phyloP scores from a whole-genome alignment of 2,113 vertebrate genomes.

The Paracanthobrama guichenoti region DNA sequence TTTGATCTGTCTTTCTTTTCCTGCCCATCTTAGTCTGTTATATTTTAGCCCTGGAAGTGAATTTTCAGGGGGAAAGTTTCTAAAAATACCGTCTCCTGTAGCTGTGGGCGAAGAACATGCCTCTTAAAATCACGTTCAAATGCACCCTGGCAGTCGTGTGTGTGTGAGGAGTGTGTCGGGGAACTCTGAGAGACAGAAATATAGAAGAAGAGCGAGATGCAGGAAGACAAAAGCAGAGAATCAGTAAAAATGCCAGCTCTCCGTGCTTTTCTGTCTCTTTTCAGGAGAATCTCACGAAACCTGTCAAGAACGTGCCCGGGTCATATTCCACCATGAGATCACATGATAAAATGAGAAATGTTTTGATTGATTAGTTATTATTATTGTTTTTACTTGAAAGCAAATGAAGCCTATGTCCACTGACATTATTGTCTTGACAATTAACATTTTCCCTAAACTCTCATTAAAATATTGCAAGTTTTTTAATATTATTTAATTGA shows the following conservation, averaged over 20 bases:
- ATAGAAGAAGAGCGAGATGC: constrained; percentile 4
- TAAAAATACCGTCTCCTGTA: constrained; percentile 74
- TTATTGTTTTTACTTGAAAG: background rate
- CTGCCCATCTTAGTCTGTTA: constrained; percentile 69
- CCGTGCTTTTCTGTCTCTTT: constrained; percentile 41
- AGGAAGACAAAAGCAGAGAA: background rate
- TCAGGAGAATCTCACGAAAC: constrained; percentile 49
- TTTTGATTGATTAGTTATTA: background rate
- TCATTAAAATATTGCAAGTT: no score
- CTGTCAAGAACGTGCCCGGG: background rate
- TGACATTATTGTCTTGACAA: background rate
- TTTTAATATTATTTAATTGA: no score
- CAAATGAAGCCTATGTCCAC: background rate
- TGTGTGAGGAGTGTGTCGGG: constrained; percentile 61
- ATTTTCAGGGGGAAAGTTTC: constrained; percentile 71
- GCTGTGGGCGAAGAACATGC: constrained; percentile 76
- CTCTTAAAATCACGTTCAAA: constrained; percentile 81
- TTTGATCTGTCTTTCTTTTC: constrained; percentile 67
- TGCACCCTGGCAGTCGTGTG: constrained; percentile 77
- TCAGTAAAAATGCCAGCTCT: background rate
- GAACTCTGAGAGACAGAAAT: constrained; percentile 48
- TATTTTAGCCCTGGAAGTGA: constrained; percentile 77
- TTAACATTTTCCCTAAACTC: no score
- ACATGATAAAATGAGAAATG: background rate
- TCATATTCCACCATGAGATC: background rate